Base-by-base conservation (phyloP, 2,113 vertebrate genomes). In the Capreolus pygargus region DNA sequence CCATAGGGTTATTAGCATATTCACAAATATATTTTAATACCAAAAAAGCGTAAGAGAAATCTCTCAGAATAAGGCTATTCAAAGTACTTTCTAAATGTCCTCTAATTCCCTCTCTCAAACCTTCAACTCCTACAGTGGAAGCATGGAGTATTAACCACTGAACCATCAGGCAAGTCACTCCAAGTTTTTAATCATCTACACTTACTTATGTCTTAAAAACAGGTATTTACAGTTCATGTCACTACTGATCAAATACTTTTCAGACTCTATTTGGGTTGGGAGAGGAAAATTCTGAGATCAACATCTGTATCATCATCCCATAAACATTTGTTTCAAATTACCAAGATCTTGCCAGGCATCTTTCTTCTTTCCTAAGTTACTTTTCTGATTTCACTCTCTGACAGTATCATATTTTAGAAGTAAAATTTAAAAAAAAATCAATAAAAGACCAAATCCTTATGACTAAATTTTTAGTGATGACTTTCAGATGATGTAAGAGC, bases 11-110 rank as follows among this genome's bases (percentile, higher is more conserved):
- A 57, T 54, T 57, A 84, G 57, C 19, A 1, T 60, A 67, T 52
- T 95, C 36, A 70, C 43, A 58, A 86, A 96, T 82, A 39, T n/a
- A 91, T 93, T 55, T 96, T 93, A 94, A 84, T 87, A 12, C 54
- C 76, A 93, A 84, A 96, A 93, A 76, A 16, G n/a, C 54, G 57
- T 2, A 67, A 61, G 14, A 91, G 12, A 74, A 17, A 95, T 86
- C 52, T 70, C 45, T 93, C 81, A 52, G 30, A 76, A 91, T 52
- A 94, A 61, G 13, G 27, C 15, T 60, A 97, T 61, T 89, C 57
- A 97, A 91, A 86, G 58, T 81, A 95, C 36, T 60, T 95, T 86
- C 43, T 95, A 61, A 90, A 70, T 70, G 57, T 92, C 50, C 16
- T 93, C 58, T 79, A 89, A 82, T 36, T 92, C 11, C 76, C 28